Base-by-base conservation (phyloP, 2,888 invertebrate species). In the Watsonalla binaria region DNA sequence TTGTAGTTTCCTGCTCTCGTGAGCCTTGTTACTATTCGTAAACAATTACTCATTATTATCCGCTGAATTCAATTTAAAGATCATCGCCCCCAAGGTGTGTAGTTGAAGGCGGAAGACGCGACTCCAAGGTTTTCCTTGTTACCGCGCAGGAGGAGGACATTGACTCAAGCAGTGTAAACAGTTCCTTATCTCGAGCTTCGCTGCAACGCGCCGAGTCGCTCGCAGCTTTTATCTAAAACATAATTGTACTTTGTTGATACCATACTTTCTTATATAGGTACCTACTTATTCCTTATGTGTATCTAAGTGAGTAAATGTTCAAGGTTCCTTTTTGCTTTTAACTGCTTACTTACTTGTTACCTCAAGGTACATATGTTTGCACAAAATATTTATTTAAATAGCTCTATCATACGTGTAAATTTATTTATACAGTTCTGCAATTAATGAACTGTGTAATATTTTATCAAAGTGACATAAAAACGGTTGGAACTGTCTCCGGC, bases 161-260 rank as follows among this genome's bases (percentile, higher is more conserved):
- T 90, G 90, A 90, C 90, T 87, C 82, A 87, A 86, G 83, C 77
- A 87, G 84, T 86, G 90, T 90, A 90, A 90, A 90, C 90, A 90
- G 85, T 88, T 88, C 86, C 90, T 90, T 90, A 90, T 90, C 90
- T 89, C 75, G 74, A 83, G 81, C 80, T 84, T 82, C 76, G 77
- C 76, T 77, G 77, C 78, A 75, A 63, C 72, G 72, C 65, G 63
- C 74, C 72, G 75, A 76, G 73, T 77, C 68, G 74, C 78, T 77
- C 76, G 81, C 84, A 87, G 86, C 89, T 87, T 88, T 88, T 89
- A 88, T 87, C 86, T 85, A 80, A 78, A 74, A 80, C 76, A 70
- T 76, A 80, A 80, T 79, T 80, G 76, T 78, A 73, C 70, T 72
- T 64, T 63, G 63, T 66, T 54, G 62, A 65, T 62, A 62, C 57